These are phyloP conservation scores for Orientallactaga bullata DNA, from an alignment of 2,113 vertebrate species.

Conservation along the genomic window DNA sequence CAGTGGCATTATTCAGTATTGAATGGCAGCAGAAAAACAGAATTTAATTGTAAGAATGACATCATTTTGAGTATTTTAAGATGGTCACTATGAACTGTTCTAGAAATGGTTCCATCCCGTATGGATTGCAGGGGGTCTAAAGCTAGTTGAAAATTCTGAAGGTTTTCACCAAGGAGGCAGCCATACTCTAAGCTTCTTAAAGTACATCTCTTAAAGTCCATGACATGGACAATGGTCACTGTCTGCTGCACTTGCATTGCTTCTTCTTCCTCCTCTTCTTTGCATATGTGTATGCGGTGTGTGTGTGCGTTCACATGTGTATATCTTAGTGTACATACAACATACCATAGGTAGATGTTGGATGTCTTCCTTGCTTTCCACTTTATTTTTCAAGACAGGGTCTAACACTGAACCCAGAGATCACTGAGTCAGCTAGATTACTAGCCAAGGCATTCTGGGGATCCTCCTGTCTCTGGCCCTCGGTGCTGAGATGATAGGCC, in stretches of 20 bases:
- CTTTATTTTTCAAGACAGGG: no score
- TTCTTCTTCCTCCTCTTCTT: no score
- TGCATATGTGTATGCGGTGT: no score
- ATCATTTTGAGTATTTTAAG: conserved; percentile 6
- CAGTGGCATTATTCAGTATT: neutral
- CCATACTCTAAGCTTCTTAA: neutral
- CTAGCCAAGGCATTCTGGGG: no score
- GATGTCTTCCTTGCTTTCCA: no score
- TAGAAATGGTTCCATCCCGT: conserved; percentile 39
- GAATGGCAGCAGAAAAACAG: neutral
- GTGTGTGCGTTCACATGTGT: no score
- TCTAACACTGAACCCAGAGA: no score
- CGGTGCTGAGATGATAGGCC: no score
- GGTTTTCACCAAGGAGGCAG: neutral
- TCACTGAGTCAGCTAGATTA: no score
- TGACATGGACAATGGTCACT: neutral
- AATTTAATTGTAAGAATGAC: neutral
- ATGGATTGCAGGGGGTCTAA: neutral
- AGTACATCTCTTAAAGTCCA: neutral
- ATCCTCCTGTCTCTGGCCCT: no score
- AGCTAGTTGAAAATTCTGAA: conserved; percentile 16
- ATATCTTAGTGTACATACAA: no score
- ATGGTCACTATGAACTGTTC: conserved; percentile 19
- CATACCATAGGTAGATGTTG: no score
- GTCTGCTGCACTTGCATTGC: neutral